A percentile compares a stretch with the other conserved stretches of the same genome.
phyloP scores from a whole-genome alignment of 2,888 invertebrate genomes.

The Polydrusus pterygomalis region DNA sequence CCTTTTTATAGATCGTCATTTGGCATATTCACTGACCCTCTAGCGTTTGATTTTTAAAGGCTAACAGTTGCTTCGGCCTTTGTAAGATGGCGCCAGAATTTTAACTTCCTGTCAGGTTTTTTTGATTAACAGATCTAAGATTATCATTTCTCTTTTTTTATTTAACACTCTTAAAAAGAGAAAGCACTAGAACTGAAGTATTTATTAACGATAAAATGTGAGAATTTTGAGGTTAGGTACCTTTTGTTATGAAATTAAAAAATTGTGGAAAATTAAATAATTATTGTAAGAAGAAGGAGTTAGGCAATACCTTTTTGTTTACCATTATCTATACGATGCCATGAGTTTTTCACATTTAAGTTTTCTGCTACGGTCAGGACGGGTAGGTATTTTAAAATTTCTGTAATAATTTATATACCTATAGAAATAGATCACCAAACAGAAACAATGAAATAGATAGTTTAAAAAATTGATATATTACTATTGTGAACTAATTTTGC shows the following conservation, averaged over 20 bases:
- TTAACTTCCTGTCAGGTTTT: background rate
- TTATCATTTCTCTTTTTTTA: background rate
- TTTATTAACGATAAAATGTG: background rate
- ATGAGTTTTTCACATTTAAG: constrained; percentile 24
- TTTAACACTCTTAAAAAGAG: background rate
- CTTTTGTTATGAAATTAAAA: constrained; percentile 3
- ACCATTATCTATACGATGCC: background rate
- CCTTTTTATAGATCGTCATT: constrained; percentile 59
- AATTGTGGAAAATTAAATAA: background rate
- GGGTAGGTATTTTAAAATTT: constrained; percentile 1
- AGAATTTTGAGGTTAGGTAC: background rate
- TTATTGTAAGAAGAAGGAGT: no score
- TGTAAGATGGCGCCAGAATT: constrained; percentile 21
- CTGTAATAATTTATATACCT: background rate
- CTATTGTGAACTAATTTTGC: background rate
- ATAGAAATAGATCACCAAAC: no score
- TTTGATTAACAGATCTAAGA: background rate
- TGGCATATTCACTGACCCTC: constrained; percentile 43
- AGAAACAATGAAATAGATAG: no score
- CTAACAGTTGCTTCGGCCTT: background rate
- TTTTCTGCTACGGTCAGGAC: constrained; percentile 3
- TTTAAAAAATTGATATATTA: background rate
- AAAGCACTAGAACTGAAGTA: background rate
- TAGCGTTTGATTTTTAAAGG: constrained; percentile 17
- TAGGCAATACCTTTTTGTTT: no score